Percentiles rank a stretch among this genome's conserved stretches.
Conservation (phyloP, 1,140 invertebrate species). For the Drosophila ogumai region DNA sequence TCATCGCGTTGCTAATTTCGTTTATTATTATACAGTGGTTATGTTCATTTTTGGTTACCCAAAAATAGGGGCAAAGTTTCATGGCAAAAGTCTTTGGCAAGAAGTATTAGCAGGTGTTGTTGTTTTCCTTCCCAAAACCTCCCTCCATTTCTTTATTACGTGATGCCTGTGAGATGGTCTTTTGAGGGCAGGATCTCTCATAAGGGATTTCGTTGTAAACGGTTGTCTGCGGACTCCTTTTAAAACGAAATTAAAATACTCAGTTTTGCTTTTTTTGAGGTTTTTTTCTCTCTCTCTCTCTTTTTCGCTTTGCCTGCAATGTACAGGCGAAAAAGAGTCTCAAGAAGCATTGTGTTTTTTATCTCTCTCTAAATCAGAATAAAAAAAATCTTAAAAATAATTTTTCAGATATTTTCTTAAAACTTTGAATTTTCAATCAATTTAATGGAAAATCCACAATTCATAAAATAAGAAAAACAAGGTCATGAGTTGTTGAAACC, state of each 20-base stretch:
- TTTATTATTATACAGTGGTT: conserved; percentile 11
- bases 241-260: too few species aligned
- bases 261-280: too few species aligned
- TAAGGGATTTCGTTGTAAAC: background rate
- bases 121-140: background rate
- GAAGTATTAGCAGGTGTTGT: background rate
- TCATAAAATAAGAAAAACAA: background rate
- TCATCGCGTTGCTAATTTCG: conserved; percentile 22
- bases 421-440: background rate
- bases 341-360: too few species aligned
- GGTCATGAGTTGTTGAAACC: conserved; percentile 1
- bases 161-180: background rate
- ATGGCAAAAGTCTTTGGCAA: background rate
- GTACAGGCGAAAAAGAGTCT: too few species aligned
- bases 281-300: too few species aligned
- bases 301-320: too few species aligned
- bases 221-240: too few species aligned
- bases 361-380: too few species aligned
- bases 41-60: background rate
- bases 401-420: too few species aligned
- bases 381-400: too few species aligned
- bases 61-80: background rate
- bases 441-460: background rate
- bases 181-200: too few species aligned
- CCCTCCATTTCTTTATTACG: rapidly evolving